A percentile compares a stretch with the other conserved stretches of the same genome.
These are phyloP conservation scores for Eudyptes chrysolophus DNA, from an alignment of 2,113 vertebrate genomes.

Conservation along the genomic window DNA sequence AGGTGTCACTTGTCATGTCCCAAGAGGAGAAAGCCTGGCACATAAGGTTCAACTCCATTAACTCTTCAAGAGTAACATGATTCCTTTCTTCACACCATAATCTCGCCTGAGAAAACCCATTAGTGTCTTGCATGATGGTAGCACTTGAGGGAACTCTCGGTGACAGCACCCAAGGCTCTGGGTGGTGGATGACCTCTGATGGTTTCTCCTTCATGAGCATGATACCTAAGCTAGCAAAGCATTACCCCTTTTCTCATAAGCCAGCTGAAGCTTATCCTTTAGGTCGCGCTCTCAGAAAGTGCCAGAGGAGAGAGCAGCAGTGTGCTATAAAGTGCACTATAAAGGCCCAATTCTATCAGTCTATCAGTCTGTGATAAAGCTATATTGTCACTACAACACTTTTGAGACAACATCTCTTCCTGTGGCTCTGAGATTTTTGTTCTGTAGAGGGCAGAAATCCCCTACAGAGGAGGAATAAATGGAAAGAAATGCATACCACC, in stretches of 20 bases:
- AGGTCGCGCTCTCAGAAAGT: background rate
- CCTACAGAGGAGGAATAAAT: background rate
- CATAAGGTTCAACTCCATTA: background rate
- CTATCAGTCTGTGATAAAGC: background rate
- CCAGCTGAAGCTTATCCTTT: background rate
- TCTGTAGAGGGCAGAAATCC: background rate
- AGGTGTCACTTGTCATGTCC: background rate
- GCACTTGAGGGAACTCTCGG: background rate
- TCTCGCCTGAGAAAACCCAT: background rate
- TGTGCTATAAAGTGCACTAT: background rate
- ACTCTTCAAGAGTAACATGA: background rate
- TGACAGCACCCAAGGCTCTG: background rate
- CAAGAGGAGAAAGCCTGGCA: background rate
- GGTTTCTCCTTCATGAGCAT: background rate
- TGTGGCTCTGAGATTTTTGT: background rate
- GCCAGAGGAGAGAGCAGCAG: background rate
- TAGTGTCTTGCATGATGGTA: background rate
- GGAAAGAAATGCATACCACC: background rate
- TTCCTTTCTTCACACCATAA: background rate
- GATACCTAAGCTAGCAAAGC: background rate
- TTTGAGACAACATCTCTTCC: background rate
- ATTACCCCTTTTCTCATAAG: background rate
- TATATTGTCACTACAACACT: background rate
- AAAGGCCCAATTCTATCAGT: background rate
- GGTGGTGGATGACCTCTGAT: background rate